Evolutionary conservation across 2,888 invertebrate genomes (phyloP), one percentile per base, ranked within the genome.

Genomic region (Pterobdella sp.): DNA sequence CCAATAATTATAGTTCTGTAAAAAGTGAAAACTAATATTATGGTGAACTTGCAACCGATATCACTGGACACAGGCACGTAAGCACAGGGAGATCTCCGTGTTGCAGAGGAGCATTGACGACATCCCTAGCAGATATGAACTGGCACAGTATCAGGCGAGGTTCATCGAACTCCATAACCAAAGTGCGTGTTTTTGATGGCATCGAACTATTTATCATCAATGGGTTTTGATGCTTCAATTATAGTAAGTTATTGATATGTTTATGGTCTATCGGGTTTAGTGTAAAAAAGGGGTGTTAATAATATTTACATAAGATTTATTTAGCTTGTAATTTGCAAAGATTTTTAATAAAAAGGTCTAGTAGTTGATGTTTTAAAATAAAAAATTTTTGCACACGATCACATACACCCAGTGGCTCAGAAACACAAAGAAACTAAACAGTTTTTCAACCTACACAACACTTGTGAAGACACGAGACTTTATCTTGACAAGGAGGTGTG

Each of bases 401-500:
- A 65, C 66, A 65, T 29, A 7, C 66, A 65, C 35, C 26, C 66
- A 65, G 32, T 34, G 10, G 35, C 35, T 10, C 66, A 56, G n/a
- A 95, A 93, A 80, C 94, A 96, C 83, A 90, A 91, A 82, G 95
- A 97, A 87, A 96, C 96, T 0, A 96, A 96, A 84, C 94, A 96
- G 86, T 95, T 93, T 86, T 97, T 92, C 83, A 93, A 93, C 60
- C 87, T 96, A 76, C 94, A 94, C 85, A 97, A 98, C 84, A 94
- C 94, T 1, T 86, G 96, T 72, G 91, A 93, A 82, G 95, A 96
- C 85, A 92, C 92, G n/a, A 91, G 92, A 84, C 86, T 91, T 60
- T 96, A 95, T 83, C 88, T 95, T 81, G 90, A 90, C 76, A 95
- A 94, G 83, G 96, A 97, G 85, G 87, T 94, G 0, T 42, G 14